phyloP scores from a whole-genome alignment of 2,797 vertebrate species.

The Lutra lutra region DNA sequence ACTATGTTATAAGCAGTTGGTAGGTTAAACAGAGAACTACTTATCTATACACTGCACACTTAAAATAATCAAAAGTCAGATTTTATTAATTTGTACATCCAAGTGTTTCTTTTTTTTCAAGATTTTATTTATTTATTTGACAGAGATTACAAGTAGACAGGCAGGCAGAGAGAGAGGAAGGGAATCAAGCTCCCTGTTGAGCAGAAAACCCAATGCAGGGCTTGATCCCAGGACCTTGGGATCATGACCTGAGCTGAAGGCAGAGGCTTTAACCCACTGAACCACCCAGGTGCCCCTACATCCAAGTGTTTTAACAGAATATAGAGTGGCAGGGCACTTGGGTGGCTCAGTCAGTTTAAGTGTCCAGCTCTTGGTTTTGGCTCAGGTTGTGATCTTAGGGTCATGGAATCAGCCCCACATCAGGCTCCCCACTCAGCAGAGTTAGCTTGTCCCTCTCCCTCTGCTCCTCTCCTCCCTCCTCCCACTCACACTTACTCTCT shows the following conservation, averaged over 20 bases:
- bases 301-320: not conserved
- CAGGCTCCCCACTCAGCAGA: not conserved
- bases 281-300: not conserved
- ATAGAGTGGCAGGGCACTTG: not conserved
- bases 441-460: not conserved
- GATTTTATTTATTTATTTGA: no score
- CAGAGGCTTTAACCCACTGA: no score
- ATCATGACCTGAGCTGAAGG: no score
- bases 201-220: no score
- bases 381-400: not conserved
- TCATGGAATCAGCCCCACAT: not conserved
- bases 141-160: no score
- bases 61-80: not conserved
- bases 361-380: not conserved
- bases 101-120: not conserved
- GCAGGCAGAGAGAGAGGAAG: no score
- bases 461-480: not conserved
- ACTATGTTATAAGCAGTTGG: not conserved
- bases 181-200: no score
- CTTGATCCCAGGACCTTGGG: no score
- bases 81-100: not conserved
- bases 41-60: not conserved
- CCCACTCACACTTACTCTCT: accelerated
- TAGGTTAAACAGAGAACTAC: not conserved
- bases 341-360: not conserved